Conservation (phyloP, 2,888 invertebrate genomes). For the Habroteleia sp. region DNA sequence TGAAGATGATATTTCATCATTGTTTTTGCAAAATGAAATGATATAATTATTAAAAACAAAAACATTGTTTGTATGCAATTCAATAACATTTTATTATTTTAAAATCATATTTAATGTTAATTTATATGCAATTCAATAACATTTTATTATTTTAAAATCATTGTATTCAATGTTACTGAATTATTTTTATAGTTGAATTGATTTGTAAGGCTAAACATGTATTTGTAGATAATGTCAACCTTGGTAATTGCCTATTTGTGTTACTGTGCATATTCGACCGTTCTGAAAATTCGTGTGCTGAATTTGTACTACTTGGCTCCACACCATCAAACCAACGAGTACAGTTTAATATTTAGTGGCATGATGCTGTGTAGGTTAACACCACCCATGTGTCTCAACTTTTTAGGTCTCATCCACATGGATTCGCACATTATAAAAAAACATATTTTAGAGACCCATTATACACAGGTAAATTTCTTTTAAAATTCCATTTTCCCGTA, state of each 20-base stretch:
- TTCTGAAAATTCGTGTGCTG: constrained; percentile 96
- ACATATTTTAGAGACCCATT: constrained; percentile 93
- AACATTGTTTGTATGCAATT: no score
- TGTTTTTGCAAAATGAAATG: no score
- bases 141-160: no score
- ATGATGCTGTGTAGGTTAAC: constrained; percentile 98
- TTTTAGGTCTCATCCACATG: constrained; percentile 98
- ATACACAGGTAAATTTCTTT: constrained; percentile 98
- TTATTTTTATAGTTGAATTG: no score
- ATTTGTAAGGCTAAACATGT: no score
- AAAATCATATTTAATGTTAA: no score
- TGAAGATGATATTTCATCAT: no score
- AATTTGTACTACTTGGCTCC: constrained; percentile 98
- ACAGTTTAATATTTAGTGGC: constrained; percentile 98
- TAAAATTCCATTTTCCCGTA: no score
- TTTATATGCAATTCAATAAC: no score
- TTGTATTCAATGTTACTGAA: no score
- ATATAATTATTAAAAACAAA: no score
- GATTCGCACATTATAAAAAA: constrained; percentile 95
- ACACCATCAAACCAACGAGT: constrained; percentile 99
- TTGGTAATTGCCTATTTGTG: constrained; percentile 96
- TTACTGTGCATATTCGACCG: constrained; percentile 98
- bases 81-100: no score
- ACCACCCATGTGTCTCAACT: constrained; percentile 99
- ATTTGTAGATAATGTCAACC: constrained; percentile 91